phyloP scores from a whole-genome alignment of 2,888 invertebrate species.

The Ganaspis brasiliensis region DNA sequence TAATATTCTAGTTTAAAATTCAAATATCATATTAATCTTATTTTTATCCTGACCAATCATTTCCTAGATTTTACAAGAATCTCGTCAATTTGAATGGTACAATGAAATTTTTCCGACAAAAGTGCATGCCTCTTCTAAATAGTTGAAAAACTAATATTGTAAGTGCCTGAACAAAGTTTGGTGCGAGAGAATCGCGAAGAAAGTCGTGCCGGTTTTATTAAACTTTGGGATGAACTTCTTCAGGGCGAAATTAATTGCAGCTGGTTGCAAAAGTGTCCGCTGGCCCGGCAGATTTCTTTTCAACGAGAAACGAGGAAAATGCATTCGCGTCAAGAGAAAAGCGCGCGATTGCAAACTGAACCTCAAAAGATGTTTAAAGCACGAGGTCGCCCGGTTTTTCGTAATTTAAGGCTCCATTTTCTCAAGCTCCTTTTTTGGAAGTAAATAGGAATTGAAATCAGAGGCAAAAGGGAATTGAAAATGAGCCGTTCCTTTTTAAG shows the following conservation, averaged over 20 bases:
- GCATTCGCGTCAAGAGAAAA: constrained; percentile 7
- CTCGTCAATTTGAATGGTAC: no score
- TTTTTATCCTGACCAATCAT: no score
- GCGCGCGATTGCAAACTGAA: background rate
- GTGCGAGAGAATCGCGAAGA: background rate
- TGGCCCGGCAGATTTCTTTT: constrained; percentile 1
- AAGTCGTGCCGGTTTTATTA: constrained; percentile 25
- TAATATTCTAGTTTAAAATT: no score
- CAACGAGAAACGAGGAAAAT: constrained; percentile 6
- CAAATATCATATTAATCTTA: no score
- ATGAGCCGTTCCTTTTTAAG: constrained; percentile 4
- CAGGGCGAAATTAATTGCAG: constrained; percentile 31
- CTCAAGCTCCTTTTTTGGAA: background rate
- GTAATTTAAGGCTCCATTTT: background rate
- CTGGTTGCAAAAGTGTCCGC: constrained; percentile 14
- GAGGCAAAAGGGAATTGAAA: constrained; percentile 15
- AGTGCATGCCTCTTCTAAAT: no score
- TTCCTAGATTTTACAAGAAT: no score
- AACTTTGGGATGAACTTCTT: constrained; percentile 36
- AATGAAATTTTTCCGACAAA: no score
- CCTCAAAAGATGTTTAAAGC: constrained; percentile 17
- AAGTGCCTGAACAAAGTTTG: no score
- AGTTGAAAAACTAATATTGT: no score
- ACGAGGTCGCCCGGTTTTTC: background rate
- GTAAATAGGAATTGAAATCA: background rate